Evolutionary conservation across 92 coral and sea anemone species (phyloP).

Genomic region (Hydrozoanthus gracilis): DNA sequence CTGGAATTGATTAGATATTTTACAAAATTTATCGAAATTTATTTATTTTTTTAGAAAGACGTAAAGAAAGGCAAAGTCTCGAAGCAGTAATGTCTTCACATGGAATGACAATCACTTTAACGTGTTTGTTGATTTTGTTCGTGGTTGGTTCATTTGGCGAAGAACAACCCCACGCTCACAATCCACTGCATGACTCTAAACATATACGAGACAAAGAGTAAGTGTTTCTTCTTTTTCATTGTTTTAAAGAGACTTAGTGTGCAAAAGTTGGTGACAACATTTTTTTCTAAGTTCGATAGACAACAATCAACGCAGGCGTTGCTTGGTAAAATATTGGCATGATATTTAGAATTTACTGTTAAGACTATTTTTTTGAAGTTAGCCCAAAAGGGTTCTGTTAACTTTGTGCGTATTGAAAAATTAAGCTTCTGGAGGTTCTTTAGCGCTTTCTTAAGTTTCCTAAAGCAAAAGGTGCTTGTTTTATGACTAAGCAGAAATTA

Average conservation of each 20-base stretch:
- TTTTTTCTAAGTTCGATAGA: too few species aligned
- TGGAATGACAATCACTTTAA: background rate
- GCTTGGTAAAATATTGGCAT: too few species aligned
- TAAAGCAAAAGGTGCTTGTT: too few species aligned
- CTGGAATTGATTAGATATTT: background rate
- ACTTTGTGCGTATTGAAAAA: too few species aligned
- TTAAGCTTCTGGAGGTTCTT: too few species aligned
- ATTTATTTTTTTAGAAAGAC: background rate
- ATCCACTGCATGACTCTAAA: conserved; percentile 87
- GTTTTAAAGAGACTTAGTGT: background rate
- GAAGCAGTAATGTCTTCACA: conserved; percentile 19
- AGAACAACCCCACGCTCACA: conserved; percentile 54
- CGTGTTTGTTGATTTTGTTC: conserved; percentile 23
- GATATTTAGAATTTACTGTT: too few species aligned
- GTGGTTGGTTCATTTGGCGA: conserved; percentile 50
- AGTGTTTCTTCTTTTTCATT: conserved; percentile 40
- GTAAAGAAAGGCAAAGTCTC: background rate
- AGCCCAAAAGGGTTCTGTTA: too few species aligned
- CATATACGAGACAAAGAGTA: conserved; percentile 96
- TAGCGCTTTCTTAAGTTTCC: too few species aligned
- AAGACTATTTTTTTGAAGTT: too few species aligned
- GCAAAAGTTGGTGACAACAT: background rate
- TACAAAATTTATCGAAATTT: background rate
- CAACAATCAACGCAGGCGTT: too few species aligned
- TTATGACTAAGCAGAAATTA: too few species aligned